phyloP scores from a whole-genome alignment of 1,140 invertebrate genomes.

The Drosophila melanogaster region DNA sequence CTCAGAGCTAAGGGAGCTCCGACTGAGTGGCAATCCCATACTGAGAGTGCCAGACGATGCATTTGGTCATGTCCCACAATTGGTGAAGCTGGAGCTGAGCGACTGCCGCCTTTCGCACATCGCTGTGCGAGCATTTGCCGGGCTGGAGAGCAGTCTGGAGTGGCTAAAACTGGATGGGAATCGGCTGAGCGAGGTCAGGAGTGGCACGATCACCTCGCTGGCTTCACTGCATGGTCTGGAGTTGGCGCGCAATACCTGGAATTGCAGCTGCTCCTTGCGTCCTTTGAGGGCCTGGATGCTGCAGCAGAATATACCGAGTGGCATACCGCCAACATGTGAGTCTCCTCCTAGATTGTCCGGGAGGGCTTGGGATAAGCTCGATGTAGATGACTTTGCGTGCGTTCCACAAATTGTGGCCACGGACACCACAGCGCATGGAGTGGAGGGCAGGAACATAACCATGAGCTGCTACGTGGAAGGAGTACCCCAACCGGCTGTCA shows the following conservation, averaged over 20 bases:
- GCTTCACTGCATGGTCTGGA: conserved; percentile 90
- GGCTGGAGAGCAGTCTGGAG: conserved; percentile 89
- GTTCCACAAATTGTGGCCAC: conserved; percentile 88
- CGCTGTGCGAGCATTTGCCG: conserved; percentile 89
- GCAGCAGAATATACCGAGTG: conserved; percentile 90
- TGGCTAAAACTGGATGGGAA: conserved; percentile 92
- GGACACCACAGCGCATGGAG: conserved; percentile 86
- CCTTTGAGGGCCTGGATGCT: conserved; percentile 92
- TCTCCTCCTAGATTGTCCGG: conserved; percentile 87
- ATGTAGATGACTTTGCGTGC: conserved; percentile 92
- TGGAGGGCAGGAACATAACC: conserved; percentile 90
- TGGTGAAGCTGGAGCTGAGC: conserved; percentile 90
- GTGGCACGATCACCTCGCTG: conserved; percentile 88
- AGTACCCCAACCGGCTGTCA: conserved; percentile 88
- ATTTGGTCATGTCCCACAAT: conserved; percentile 88
- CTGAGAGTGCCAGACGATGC: conserved; percentile 88
- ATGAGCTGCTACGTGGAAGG: conserved; percentile 90
- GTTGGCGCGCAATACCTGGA: conserved; percentile 91
- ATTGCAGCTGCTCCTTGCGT: conserved; percentile 91
- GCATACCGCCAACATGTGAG: conserved; percentile 88
- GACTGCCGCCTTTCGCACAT: conserved; percentile 88
- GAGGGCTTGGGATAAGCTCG: conserved; percentile 90
- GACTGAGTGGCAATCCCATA: conserved; percentile 90
- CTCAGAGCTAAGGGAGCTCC: conserved; percentile 90
- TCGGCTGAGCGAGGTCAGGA: conserved; percentile 87